phyloP scores from a whole-genome alignment of 92 coral and sea anemone species.

The Palythoa caribaeorum region DNA sequence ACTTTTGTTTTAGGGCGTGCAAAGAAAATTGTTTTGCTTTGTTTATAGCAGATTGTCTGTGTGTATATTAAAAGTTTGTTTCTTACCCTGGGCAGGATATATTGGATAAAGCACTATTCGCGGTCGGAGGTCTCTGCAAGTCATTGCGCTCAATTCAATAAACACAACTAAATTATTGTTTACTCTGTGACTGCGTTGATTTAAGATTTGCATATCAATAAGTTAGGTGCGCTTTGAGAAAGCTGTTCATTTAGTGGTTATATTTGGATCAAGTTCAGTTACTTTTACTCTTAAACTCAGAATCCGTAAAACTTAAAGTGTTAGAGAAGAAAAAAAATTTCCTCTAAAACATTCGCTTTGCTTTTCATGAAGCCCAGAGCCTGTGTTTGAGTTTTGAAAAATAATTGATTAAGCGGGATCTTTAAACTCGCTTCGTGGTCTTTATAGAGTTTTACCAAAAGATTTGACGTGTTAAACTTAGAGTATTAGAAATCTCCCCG shows the following conservation, averaged over 20 bases:
- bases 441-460: no score
- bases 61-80: not conserved
- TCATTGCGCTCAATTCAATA: not conserved
- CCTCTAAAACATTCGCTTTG: not conserved
- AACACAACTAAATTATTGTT: not conserved
- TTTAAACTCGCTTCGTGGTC: no score
- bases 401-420: no score
- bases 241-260: not conserved
- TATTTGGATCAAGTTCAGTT: not conserved
- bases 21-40: not conserved
- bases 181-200: slow-evolving; percentile 1
- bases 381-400: no score
- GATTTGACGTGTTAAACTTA: no score
- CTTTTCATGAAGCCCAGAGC: no score
- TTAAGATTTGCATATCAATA: slow-evolving; percentile 36
- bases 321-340: not conserved
- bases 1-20: not conserved
- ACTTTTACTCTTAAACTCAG: not conserved
- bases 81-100: not conserved
- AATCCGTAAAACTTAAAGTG: not conserved
- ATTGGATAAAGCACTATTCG: not conserved
- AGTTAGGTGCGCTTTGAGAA: not conserved
- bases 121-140: not conserved
- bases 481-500: no score
- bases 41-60: not conserved